A percentile compares a stretch with the other conserved stretches of the same genome.
These are phyloP conservation scores for Nothocercus julius DNA, from an alignment of 2,113 vertebrate genomes.

Conservation along the genomic window DNA sequence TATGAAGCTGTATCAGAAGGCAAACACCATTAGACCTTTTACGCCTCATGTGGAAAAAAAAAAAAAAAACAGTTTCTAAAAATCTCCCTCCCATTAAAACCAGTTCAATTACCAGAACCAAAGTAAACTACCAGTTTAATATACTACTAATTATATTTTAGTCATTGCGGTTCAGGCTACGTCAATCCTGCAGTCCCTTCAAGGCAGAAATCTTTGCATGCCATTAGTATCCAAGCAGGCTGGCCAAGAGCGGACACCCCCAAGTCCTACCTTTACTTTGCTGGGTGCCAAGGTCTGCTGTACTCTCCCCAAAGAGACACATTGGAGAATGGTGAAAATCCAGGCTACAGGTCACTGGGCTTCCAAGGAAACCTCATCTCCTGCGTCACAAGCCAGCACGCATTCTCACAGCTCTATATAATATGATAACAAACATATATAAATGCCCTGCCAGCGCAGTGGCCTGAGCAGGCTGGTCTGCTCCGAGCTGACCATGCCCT, in stretches of 20 bases:
- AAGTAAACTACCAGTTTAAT: not conserved
- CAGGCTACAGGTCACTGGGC: not conserved
- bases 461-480: not conserved
- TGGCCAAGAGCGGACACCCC: not conserved
- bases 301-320: not conserved
- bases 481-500: accelerated
- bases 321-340: not conserved
- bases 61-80: not conserved
- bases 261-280: not conserved
- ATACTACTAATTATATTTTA: not conserved
- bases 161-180: not conserved
- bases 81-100: not conserved
- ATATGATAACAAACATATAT: not conserved
- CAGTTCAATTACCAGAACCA: not conserved
- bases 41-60: not conserved
- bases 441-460: not conserved
- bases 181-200: not conserved
- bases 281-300: not conserved
- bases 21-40: not conserved
- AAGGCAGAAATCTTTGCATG: not conserved
- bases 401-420: not conserved
- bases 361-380: not conserved
- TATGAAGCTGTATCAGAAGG: not conserved
- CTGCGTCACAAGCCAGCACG: not conserved
- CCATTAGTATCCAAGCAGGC: not conserved